Evolutionary conservation across 2,888 invertebrate species (phyloP).

Genomic region (Syritta pipiens): DNA sequence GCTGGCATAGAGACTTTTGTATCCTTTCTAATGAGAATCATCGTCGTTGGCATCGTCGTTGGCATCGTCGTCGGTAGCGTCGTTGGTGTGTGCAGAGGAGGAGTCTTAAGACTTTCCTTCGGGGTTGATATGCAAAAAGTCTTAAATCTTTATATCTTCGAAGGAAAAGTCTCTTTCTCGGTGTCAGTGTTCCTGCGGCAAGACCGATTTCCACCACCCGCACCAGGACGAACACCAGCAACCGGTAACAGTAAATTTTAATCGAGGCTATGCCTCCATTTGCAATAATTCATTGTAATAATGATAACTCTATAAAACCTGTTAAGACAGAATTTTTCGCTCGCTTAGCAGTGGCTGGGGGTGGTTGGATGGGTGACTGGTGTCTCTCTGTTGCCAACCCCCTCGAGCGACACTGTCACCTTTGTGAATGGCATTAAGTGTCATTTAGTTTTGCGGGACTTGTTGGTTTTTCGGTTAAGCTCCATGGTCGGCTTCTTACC

Average conservation of each 20-base stretch:
- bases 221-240: neutral
- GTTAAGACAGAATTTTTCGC: slow-evolving; percentile 68
- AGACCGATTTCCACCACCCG: neutral
- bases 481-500: slow-evolving; percentile 22
- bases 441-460: slow-evolving; percentile 52
- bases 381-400: neutral
- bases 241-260: slow-evolving; percentile 59
- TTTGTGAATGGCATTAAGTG: slow-evolving; percentile 45
- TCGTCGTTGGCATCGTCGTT: slow-evolving; percentile 27
- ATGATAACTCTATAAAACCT: slow-evolving; percentile 70
- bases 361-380: neutral
- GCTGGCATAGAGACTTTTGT: slow-evolving; percentile 67
- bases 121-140: slow-evolving; percentile 66
- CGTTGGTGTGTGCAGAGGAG: too few species aligned
- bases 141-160: slow-evolving; percentile 60
- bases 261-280: slow-evolving; percentile 69
- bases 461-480: slow-evolving; percentile 58
- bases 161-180: slow-evolving; percentile 43
- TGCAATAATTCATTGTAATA: slow-evolving; percentile 70
- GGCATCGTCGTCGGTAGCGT: neutral
- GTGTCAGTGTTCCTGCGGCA: slow-evolving; percentile 55
- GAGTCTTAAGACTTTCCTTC: too few species aligned
- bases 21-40: slow-evolving; percentile 66
- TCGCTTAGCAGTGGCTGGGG: slow-evolving; percentile 32
- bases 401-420: neutral